Evolutionary conservation across 1,140 invertebrate species (phyloP), one percentile per base, ranked within the genome.

Genomic region (Drosophila pandora): DNA sequence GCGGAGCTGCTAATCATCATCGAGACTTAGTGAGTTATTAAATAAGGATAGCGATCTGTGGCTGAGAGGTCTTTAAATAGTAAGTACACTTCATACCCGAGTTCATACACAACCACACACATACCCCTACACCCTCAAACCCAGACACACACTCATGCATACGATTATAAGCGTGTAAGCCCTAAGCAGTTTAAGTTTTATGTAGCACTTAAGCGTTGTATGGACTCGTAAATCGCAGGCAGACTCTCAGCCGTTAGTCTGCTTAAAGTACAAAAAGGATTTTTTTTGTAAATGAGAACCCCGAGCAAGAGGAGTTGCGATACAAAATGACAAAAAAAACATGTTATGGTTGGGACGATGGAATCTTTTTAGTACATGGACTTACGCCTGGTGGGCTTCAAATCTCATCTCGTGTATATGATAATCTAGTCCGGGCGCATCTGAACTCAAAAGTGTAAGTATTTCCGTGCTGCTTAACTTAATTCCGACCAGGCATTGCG

Each of bases 121-220:
- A 32, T 28, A 53, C 25, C 13, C 45, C 25, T 45, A 21, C 45
- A 54, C 32, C 17, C 61, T 23, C n/a, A 2, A 21, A n/a, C 30
- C 32, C 49, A 37, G 34, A 43, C 32, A 32, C 34, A 41, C 41
- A 49, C 72, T 56, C 53, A 53, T 75, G 54, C 56, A 76, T 60
- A 68, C 50, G 62, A 68, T 76, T 65, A 76, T 77, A 60, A 75
- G 60, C 48, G 62, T 56, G 54, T 85, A 76, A 56, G 83, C 82
- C 83, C 64, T 71, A 71, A 87, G 82, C 83, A 63, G 62, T 82
- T 85, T 88, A 85, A 87, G 82, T 85, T 85, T 87, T 87, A 85
- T 82, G 83, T 85, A 85, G 74, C 82, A 85, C 83, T 85, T 85
- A 79, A 87, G 82, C 75, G 69, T 68, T 87, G 52, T 78, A 80